These are phyloP conservation scores for Caloenas nicobarica DNA, from an alignment of 2,113 vertebrate species.

Conservation along the genomic window DNA sequence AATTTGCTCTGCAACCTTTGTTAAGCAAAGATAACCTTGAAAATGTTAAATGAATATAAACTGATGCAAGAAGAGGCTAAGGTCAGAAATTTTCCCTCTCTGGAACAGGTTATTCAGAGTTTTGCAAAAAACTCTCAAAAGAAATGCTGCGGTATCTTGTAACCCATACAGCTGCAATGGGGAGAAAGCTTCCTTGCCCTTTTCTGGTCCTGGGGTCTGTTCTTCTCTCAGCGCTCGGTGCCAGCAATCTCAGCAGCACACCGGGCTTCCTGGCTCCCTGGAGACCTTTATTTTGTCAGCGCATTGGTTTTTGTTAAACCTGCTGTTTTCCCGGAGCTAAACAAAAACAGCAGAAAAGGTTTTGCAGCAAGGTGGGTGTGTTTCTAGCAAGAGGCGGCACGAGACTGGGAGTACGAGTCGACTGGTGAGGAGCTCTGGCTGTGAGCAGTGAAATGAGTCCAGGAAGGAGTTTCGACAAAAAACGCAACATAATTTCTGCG, in stretches of 20 bases:
- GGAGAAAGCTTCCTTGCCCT: background rate
- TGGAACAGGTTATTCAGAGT: background rate
- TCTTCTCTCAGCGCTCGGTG: background rate
- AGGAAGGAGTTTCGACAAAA: background rate
- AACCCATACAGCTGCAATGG: background rate
- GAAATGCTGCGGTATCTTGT: background rate
- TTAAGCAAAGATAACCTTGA: background rate
- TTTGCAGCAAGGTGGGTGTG: background rate
- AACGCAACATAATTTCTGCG: background rate
- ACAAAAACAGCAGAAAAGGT: background rate
- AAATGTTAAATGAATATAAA: slow-evolving; percentile 38
- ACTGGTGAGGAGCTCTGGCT: background rate
- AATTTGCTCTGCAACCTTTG: background rate
- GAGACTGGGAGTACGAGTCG: background rate
- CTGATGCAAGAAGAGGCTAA: background rate
- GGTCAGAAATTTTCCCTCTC: background rate
- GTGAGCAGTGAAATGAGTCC: background rate
- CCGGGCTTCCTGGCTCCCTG: fast-evolving
- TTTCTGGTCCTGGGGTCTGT: background rate
- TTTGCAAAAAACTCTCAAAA: background rate
- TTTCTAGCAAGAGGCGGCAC: background rate
- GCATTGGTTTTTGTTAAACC: background rate
- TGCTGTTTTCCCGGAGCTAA: background rate
- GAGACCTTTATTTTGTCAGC: background rate
- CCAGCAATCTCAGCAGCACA: background rate